Evolutionary conservation across 2,113 vertebrate genomes (phyloP).

Genomic region (Ictalurus furcatus): DNA sequence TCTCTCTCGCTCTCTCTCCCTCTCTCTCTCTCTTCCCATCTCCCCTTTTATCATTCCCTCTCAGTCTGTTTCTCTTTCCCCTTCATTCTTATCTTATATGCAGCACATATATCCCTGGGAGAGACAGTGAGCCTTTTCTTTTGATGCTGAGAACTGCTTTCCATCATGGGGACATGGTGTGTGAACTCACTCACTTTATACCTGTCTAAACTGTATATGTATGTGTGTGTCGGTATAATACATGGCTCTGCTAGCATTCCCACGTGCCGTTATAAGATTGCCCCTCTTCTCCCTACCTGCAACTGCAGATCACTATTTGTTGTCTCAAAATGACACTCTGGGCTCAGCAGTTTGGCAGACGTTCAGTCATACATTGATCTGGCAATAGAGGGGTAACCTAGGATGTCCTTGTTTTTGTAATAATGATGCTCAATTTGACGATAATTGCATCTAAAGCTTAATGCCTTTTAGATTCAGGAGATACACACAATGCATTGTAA

Average conservation of each 20-base stretch:
- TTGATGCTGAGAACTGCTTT: slow-evolving; percentile 62
- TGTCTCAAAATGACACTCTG: background rate
- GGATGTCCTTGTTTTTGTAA: background rate
- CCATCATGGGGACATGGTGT: slow-evolving; percentile 59
- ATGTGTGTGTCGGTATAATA: slow-evolving; percentile 24
- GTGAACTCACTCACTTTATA: slow-evolving; percentile 55
- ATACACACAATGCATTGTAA: background rate
- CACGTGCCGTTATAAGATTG: background rate
- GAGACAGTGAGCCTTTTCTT: slow-evolving; percentile 46
- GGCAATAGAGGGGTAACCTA: background rate
- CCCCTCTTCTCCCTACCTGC: background rate
- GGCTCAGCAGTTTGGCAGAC: background rate
- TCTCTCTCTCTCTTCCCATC: background rate
- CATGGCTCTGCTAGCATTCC: background rate
- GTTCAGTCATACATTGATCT: background rate
- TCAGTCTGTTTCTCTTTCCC: slow-evolving; percentile 27
- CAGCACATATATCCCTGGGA: slow-evolving; percentile 43
- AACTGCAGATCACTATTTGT: background rate
- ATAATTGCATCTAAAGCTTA: background rate
- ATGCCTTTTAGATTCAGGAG: background rate
- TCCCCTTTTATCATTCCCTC: slow-evolving; percentile 5
- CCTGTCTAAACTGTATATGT: slow-evolving; percentile 29
- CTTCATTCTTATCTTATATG: slow-evolving; percentile 51
- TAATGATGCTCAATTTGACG: no score
- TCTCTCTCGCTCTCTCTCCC: background rate